These are phyloP conservation scores for Ceramica pisi DNA, from an alignment of 2,888 invertebrate genomes.

Conservation along the genomic window DNA sequence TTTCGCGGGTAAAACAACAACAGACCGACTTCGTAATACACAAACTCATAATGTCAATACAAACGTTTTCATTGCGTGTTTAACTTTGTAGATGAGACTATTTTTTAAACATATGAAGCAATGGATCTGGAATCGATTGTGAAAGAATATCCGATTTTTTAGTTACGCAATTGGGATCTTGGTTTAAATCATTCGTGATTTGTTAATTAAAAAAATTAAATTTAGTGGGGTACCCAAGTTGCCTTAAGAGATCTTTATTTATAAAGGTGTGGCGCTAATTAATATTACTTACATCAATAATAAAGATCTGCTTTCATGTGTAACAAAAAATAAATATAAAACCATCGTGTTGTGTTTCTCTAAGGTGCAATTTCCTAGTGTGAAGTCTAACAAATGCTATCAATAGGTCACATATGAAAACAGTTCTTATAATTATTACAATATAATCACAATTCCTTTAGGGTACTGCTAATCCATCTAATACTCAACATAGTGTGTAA, in stretches of 20 bases:
- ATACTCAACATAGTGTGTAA: slow-evolving; percentile 33
- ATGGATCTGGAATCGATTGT: too few species aligned
- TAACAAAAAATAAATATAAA: slow-evolving; percentile 13
- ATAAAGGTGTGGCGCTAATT: slow-evolving; percentile 11
- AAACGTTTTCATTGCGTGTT: too few species aligned
- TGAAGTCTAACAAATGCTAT: slow-evolving; percentile 46
- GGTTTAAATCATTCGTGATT: too few species aligned
- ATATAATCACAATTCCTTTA: slow-evolving; percentile 39
- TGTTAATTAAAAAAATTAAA: too few species aligned
- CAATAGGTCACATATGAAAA: slow-evolving; percentile 24
- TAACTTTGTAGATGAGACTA: too few species aligned
- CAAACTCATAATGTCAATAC: too few species aligned
- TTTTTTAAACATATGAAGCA: too few species aligned
- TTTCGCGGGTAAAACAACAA: background rate
- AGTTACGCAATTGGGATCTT: too few species aligned
- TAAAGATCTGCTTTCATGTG: background rate
- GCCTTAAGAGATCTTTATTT: too few species aligned
- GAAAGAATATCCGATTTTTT: too few species aligned
- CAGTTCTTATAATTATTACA: slow-evolving; percentile 26
- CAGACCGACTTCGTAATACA: too few species aligned
- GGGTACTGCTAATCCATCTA: slow-evolving; percentile 15
- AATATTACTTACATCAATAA: slow-evolving; percentile 9
- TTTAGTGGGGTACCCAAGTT: too few species aligned
- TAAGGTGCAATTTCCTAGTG: slow-evolving; percentile 20
- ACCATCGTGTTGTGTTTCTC: background rate